Base-by-base conservation (phyloP, 2,113 vertebrate species). In the Lonchura striata region DNA sequence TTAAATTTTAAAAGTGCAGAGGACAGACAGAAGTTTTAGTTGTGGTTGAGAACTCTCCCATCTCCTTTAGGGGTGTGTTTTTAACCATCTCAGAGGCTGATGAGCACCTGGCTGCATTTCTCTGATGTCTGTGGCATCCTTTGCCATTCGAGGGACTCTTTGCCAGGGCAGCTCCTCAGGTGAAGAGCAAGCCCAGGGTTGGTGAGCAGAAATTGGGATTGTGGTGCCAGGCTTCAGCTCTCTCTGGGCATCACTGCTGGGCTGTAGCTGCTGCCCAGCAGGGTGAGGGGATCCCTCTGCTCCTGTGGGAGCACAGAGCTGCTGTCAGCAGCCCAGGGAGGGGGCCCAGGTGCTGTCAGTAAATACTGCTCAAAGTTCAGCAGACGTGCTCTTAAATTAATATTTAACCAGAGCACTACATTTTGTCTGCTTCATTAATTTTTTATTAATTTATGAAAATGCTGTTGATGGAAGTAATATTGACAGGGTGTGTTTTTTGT, bases 361-460 rank as follows among this genome's bases (percentile, higher is more conserved):
- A 93, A 96, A 92, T 87, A 91, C 86, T 96, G 92, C 86, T 97
- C 83, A 64, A 96, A 97, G 85, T 92, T 95, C 90, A 97, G 95
- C 96, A 97, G 97, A 97, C 94, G 44, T 41, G 69, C 64, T 96
- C 79, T 84, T 96, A 89, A 96, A 98, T 98, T 91, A 98, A 98
- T 98, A 98, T 98, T 98, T 98, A 98, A 98, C 82, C 78, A 97
- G 96, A 96, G 97, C 94, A 95, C 92, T 98, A 78, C 94, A 77
- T 98, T 97, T 97, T 97, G 96, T 97, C 98, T 97, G 88, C 95
- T 96, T 98, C 97, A 95, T 98, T 96, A 97, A 97, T 98, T 96
- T 97, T 98, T 98, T 96, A 98, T 97, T 94, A 88, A 95, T 98
- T 95, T 97, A 76, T 91, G 94, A 96, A 97, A 97, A 97, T 76